Percentiles rank a stretch among this genome's conserved stretches.
Conservation (phyloP, 2,888 invertebrate genomes). For the Notodonta dromedarius region DNA sequence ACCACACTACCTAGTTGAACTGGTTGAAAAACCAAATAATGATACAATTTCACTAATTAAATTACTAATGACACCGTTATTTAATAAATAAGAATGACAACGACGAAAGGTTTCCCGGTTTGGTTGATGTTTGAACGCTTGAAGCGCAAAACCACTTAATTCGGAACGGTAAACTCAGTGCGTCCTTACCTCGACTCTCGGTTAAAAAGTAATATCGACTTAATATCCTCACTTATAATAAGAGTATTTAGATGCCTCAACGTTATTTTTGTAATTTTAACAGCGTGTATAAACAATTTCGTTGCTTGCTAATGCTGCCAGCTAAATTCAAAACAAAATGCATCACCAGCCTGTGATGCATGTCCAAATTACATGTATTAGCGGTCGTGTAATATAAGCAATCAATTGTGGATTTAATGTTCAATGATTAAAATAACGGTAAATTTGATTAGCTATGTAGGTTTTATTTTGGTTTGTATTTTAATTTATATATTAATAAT, state of each 20-base stretch:
- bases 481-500: too few species aligned
- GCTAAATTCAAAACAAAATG: slow-evolving; percentile 23
- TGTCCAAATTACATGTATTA: slow-evolving; percentile 33
- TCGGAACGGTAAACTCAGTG: too few species aligned
- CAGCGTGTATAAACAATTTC: slow-evolving; percentile 17
- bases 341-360: slow-evolving; percentile 16
- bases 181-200: background rate
- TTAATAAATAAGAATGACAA: too few species aligned
- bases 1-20: too few species aligned
- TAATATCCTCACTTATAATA: slow-evolving; percentile 10
- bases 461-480: too few species aligned
- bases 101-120: too few species aligned
- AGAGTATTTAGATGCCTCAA: slow-evolving; percentile 4
- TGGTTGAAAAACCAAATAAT: too few species aligned
- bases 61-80: too few species aligned
- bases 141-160: too few species aligned
- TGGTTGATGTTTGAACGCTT: too few species aligned
- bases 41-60: too few species aligned
- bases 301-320: slow-evolving; percentile 14
- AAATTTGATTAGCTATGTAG: too few species aligned
- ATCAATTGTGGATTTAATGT: slow-evolving; percentile 23
- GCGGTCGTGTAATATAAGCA: slow-evolving; percentile 23
- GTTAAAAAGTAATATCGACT: background rate
- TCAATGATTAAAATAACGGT: slow-evolving; percentile 5
- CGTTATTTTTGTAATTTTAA: slow-evolving; percentile 22